Evolutionary conservation across 2,888 invertebrate species (phyloP).

Genomic region (Argyresthia goedartella): DNA sequence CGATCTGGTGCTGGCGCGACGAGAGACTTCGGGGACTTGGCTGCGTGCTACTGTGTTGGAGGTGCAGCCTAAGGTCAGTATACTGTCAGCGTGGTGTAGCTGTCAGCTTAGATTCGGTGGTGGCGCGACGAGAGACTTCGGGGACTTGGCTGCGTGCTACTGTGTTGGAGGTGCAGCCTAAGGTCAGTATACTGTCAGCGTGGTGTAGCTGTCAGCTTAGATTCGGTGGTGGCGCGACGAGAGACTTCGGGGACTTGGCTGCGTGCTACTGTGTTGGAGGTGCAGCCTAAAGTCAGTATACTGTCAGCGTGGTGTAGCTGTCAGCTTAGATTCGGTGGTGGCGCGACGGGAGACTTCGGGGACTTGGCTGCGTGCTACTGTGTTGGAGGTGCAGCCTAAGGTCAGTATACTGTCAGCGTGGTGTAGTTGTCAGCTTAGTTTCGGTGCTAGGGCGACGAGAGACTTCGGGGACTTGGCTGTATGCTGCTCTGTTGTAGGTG

Average conservation of each 20-base stretch:
- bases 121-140: no score
- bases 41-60: conserved; percentile 67
- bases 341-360: no score
- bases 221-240: no score
- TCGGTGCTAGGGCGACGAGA: no score
- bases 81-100: no score
- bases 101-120: neutral
- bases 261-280: conserved; percentile 62
- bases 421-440: no score
- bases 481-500: no score
- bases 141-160: conserved; percentile 65
- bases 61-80: conserved; percentile 32
- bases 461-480: no score
- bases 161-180: conserved; percentile 52
- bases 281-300: conserved; percentile 31
- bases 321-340: neutral
- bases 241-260: conserved; percentile 43
- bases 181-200: conserved; percentile 19
- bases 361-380: conserved; percentile 66
- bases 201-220: no score
- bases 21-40: conserved; percentile 76
- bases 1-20: conserved; percentile 71
- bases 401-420: conserved; percentile 20
- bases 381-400: conserved; percentile 51
- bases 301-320: no score